Conservation (phyloP, 2,797 vertebrate genomes). For the Podarcis siculus region DNA sequence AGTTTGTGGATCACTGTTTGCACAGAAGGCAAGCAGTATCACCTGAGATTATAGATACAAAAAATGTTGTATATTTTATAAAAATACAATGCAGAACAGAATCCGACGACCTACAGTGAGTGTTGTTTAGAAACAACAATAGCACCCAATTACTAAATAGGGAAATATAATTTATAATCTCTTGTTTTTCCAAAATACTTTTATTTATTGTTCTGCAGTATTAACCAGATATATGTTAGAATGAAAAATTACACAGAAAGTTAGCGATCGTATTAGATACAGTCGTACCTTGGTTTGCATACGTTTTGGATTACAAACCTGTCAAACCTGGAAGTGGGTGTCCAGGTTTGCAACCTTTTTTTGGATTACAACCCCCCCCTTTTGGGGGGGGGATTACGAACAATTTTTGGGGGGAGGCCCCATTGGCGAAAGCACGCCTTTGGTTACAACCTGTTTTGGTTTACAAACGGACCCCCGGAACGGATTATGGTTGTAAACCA, state of each 20-base stretch:
- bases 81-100: neutral
- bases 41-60: neutral
- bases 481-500: too few relatives aligned
- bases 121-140: neutral
- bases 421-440: too few relatives aligned
- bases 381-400: too few relatives aligned
- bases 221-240: rapidly evolving
- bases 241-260: neutral
- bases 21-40: neutral
- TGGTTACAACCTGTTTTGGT: too few relatives aligned
- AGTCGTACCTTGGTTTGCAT: too few relatives aligned
- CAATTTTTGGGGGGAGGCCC: too few relatives aligned
- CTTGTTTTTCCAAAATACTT: rapidly evolving
- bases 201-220: neutral
- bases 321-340: too few relatives aligned
- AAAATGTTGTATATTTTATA: conserved; percentile 8
- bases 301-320: too few relatives aligned
- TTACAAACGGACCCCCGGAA: too few relatives aligned
- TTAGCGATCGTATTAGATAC: neutral
- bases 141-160: neutral
- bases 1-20: rapidly evolving
- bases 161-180: neutral
- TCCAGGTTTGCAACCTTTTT: too few relatives aligned
- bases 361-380: too few relatives aligned
- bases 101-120: neutral